Evolutionary conservation across 2,888 invertebrate genomes (phyloP).

Genomic region (Chrysodeixis includens): DNA sequence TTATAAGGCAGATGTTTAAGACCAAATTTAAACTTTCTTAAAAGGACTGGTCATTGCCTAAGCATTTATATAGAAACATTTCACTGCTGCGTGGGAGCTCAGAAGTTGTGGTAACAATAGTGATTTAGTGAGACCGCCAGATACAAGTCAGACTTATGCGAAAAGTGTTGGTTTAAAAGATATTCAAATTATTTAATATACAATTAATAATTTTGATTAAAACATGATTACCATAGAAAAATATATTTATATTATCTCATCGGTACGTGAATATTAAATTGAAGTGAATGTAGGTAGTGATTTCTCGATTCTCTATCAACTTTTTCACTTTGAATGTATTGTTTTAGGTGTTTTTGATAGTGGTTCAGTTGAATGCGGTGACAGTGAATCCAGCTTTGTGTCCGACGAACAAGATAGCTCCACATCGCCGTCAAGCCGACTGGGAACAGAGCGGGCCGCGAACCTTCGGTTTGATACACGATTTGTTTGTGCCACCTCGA

Average conservation of each 20-base stretch:
- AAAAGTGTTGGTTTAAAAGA: conserved; percentile 51
- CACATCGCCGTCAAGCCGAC: conserved; percentile 68
- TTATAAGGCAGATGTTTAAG: conserved; percentile 20
- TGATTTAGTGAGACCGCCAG: conserved; percentile 69
- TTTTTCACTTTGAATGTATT: conserved; percentile 11
- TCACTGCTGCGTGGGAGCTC: conserved; percentile 77
- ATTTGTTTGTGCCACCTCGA: conserved; percentile 70
- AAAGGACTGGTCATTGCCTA: conserved; percentile 64
- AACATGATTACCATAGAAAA: conserved; percentile 26
- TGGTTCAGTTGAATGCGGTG: conserved; percentile 68
- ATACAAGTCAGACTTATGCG: conserved; percentile 68
- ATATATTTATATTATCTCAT: conserved; percentile 31
- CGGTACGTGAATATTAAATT: conserved; percentile 36
- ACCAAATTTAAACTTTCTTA: conserved; percentile 12
- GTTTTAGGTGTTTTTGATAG: conserved; percentile 63
- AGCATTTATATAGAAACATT: conserved; percentile 70
- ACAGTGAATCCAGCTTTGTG: conserved; percentile 78
- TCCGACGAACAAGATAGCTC: conserved; percentile 85
- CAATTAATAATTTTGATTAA: neutral
- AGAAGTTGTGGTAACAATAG: conserved; percentile 70
- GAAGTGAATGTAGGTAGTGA: neutral
- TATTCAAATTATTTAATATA: conserved; percentile 11
- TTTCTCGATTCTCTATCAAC: too few relatives aligned
- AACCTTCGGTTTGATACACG: conserved; percentile 77
- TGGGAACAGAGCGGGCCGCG: conserved; percentile 65